Evolutionary conservation across 2,113 vertebrate genomes (phyloP).

Genomic region (Phrynosoma blainvillii): DNA sequence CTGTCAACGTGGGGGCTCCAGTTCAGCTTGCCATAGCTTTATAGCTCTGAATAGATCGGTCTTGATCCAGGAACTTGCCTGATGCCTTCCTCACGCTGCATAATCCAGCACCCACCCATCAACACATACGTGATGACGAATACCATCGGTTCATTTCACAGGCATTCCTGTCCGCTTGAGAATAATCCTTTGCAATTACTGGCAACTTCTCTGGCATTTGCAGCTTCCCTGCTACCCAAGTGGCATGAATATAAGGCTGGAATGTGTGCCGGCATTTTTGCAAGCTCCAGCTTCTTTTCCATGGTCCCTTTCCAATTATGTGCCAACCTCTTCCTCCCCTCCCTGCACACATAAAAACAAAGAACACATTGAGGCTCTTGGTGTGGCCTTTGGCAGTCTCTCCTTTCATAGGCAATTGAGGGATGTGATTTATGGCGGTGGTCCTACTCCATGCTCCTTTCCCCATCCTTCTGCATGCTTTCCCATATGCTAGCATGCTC

Average conservation of each 20-base stretch:
- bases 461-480: neutral
- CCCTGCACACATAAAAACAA: constrained; percentile 15
- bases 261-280: constrained; percentile 38
- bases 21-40: neutral
- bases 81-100: neutral
- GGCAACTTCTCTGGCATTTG: constrained; percentile 12
- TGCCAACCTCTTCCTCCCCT: constrained; percentile 18
- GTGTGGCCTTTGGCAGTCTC: constrained; percentile 34
- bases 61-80: neutral
- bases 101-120: neutral
- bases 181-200: neutral
- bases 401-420: constrained; percentile 51
- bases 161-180: neutral
- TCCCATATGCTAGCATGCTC: neutral
- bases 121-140: too few species aligned
- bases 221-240: constrained; percentile 32
- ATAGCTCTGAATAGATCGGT: too few species aligned
- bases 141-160: neutral
- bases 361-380: constrained; percentile 47
- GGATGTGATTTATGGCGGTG: constrained; percentile 49
- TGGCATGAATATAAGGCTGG: constrained; percentile 52
- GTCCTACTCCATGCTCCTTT: constrained; percentile 34
- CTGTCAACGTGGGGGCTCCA: too few species aligned
- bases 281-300: constrained; percentile 50
- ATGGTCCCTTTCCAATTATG: constrained; percentile 38